These are phyloP conservation scores for Coleophora flavipennella DNA, from an alignment of 2,888 invertebrate species.

Conservation along the genomic window DNA sequence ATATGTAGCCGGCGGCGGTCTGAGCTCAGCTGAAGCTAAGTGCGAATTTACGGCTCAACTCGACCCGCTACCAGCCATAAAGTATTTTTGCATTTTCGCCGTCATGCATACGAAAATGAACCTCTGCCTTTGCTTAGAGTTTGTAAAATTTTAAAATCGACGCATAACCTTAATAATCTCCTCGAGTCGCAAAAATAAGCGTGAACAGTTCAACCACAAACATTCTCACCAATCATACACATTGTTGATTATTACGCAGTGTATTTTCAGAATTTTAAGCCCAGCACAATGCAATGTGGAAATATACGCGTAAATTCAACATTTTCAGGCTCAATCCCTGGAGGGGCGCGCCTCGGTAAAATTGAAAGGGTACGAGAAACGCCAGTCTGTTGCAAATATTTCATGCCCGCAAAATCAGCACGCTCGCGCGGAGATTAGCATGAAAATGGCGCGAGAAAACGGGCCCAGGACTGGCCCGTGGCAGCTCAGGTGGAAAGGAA, in stretches of 20 bases:
- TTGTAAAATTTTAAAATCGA: slow-evolving; percentile 21
- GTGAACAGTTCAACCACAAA: no score
- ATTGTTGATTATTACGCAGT: neutral
- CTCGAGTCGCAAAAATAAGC: slow-evolving; percentile 7
- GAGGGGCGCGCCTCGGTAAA: slow-evolving; percentile 32
- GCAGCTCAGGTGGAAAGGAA: no score
- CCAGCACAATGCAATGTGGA: slow-evolving; percentile 25
- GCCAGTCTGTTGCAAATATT: slow-evolving; percentile 50
- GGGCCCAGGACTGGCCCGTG: no score
- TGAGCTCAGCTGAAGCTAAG: slow-evolving; percentile 30
- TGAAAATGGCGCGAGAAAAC: slow-evolving; percentile 44
- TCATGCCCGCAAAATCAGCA: slow-evolving; percentile 52
- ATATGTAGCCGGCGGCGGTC: slow-evolving; percentile 34
- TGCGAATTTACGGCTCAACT: slow-evolving; percentile 40
- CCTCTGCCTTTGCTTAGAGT: slow-evolving; percentile 26
- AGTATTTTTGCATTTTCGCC: slow-evolving; percentile 40
- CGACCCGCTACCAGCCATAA: slow-evolving; percentile 30
- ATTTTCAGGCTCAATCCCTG: slow-evolving; percentile 38
- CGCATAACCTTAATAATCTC: no score
- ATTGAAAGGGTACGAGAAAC: slow-evolving; percentile 50
- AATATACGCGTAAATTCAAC: slow-evolving; percentile 43
- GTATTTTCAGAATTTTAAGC: slow-evolving; percentile 7
- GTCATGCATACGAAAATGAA: slow-evolving; percentile 37
- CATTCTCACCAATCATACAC: no score
- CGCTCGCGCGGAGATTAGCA: slow-evolving; percentile 49